Percentiles rank a stretch among this genome's conserved stretches.
These are phyloP conservation scores for Ophonus ardosiacus DNA, from an alignment of 2,888 invertebrate genomes.

Conservation along the genomic window DNA sequence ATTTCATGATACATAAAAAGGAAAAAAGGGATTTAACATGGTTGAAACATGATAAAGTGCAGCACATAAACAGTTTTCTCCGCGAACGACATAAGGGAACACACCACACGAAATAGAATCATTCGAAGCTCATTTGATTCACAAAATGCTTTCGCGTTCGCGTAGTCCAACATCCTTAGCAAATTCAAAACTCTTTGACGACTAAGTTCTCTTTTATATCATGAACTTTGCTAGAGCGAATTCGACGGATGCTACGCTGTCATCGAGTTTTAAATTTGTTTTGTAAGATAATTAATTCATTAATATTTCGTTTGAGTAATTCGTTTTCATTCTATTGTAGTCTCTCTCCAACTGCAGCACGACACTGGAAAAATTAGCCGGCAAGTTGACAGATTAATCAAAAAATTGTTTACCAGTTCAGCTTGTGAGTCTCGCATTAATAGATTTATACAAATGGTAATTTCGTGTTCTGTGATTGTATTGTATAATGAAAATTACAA, in stretches of 20 bases:
- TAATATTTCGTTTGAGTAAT: conserved; percentile 26
- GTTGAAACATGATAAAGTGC: conserved; percentile 52
- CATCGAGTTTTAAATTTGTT: conserved; percentile 30
- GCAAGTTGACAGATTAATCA: conserved; percentile 34
- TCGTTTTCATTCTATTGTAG: conserved; percentile 9
- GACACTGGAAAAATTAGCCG: conserved; percentile 23
- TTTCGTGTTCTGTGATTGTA: conserved; percentile 39
- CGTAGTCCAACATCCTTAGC: conserved; percentile 39
- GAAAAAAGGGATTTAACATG: conserved; percentile 28
- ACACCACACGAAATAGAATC: conserved; percentile 31
- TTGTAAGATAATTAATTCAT: conserved; percentile 28
- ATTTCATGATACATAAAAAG: conserved; percentile 19
- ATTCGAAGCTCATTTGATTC: conserved; percentile 53
- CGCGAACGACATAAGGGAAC: conserved; percentile 21
- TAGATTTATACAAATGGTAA: conserved; percentile 35
- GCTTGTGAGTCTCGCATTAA: conserved; percentile 27
- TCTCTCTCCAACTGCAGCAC: not conserved
- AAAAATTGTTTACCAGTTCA: conserved; percentile 25
- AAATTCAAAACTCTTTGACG: conserved; percentile 53
- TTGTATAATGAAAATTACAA: conserved; percentile 34
- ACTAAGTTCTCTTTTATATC: conserved; percentile 49
- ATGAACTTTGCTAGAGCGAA: conserved; percentile 11
- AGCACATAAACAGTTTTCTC: conserved; percentile 49
- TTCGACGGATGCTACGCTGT: not conserved
- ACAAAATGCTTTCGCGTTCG: conserved; percentile 22